Base-by-base conservation (phyloP, 2,888 invertebrate genomes). In the Rutpela maculata region DNA sequence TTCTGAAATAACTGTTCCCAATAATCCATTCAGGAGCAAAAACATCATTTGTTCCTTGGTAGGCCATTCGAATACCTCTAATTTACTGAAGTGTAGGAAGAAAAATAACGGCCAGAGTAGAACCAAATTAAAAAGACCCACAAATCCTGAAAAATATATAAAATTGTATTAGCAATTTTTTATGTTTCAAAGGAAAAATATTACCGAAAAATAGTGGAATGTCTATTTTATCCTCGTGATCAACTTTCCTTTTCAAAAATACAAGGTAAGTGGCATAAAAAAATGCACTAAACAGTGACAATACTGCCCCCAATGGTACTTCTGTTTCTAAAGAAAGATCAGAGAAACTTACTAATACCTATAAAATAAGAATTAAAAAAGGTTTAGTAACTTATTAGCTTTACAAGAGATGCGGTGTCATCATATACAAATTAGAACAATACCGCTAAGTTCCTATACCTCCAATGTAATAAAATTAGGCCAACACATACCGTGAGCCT, bases 201-300 rank as follows among this genome's bases (percentile, higher is more conserved):
- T 91, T 89, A 97, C 97, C 99, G 90, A 99, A 98, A 90, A 99
- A 97, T 91, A 99, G 93, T 73, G 98, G 96, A 85, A 98, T 96
- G 90, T 98, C 98, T 89, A 99, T 94, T 88, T 96, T 96, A 86
- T 98, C 98, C 88, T 98, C 98, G 87, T 96, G 95, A 88, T 97
- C 96, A 79, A 97, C 95, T 90, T 96, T 95, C 85, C 95, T 92
- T 84, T 96, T 93, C 72, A 98, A 93, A 87, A 98, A 93, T 77
- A 98, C 95, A 84, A 99, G 92, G 90, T 98, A 99, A 69, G 95
- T 91, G 5, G 99, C 96, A 90, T 98, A 98, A 87, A 96, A 95
- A 85, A 98, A 92, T 74, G 98, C 96, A 85, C 98, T 96, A 83
- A 95, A 93, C 78, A 98, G 90, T 17, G 97, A 95, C 88, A 98